These are phyloP conservation scores for Buathra laborator DNA, from an alignment of 2,888 invertebrate species.

Conservation along the genomic window DNA sequence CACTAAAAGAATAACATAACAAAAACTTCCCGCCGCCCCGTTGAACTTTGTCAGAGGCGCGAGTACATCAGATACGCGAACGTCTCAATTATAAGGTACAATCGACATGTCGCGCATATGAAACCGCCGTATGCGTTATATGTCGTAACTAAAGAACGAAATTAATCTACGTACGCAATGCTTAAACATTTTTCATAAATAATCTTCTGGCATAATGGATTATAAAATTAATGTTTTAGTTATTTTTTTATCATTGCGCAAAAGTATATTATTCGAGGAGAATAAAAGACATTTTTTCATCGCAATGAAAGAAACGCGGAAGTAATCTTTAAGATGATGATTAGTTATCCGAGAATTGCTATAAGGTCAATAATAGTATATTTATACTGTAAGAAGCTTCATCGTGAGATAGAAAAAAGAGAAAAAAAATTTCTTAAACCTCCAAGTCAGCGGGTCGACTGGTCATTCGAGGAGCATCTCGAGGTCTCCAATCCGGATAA, in stretches of 20 bases:
- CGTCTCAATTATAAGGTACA: slow-evolving; percentile 54
- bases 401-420: slow-evolving; percentile 37
- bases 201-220: too few relatives aligned
- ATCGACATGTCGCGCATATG: too few relatives aligned
- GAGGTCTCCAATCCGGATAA: slow-evolving; percentile 58
- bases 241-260: background rate
- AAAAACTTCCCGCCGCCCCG: slow-evolving; percentile 7
- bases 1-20: slow-evolving; percentile 20
- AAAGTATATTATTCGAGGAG: background rate
- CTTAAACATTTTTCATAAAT: background rate
- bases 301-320: slow-evolving; percentile 35
- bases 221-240: background rate
- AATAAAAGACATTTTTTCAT: background rate
- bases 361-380: slow-evolving; percentile 38
- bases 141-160: too few relatives aligned
- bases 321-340: slow-evolving; percentile 29
- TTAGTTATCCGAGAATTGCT: slow-evolving; percentile 54
- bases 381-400: slow-evolving; percentile 47
- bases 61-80: slow-evolving; percentile 12
- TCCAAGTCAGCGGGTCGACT: slow-evolving; percentile 9
- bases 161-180: too few relatives aligned
- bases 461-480: slow-evolving; percentile 62
- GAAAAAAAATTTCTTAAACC: slow-evolving; percentile 53
- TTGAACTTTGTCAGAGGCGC: slow-evolving; percentile 59
- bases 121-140: background rate